These are phyloP conservation scores for Mellivora capensis DNA, from an alignment of 2,113 vertebrate genomes.

Conservation along the genomic window DNA sequence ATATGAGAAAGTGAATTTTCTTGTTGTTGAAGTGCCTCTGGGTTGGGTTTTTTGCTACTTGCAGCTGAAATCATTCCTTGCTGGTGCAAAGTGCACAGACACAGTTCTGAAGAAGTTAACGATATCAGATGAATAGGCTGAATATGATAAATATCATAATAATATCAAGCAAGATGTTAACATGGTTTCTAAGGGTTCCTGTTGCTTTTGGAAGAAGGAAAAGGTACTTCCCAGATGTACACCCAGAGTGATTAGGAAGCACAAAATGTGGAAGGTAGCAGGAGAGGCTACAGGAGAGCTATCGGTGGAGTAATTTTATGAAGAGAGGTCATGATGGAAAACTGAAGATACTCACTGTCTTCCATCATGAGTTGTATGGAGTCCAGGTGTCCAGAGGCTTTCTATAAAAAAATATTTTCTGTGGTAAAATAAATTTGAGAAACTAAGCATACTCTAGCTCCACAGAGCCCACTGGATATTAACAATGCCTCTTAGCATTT, in stretches of 20 bases:
- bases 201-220: background rate
- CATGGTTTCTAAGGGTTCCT: background rate
- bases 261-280: background rate
- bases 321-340: background rate
- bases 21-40: background rate
- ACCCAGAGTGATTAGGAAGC: background rate
- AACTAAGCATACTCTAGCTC: background rate
- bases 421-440: background rate
- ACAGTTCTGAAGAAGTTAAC: background rate
- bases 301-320: background rate
- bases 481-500: background rate
- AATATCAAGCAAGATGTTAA: background rate
- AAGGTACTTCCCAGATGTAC: background rate
- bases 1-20: background rate
- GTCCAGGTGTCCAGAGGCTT: too few species aligned
- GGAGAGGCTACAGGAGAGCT: background rate
- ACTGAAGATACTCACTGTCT: background rate
- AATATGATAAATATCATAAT: background rate
- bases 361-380: background rate
- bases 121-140: background rate
- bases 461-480: background rate
- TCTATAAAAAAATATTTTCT: background rate
- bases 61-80: background rate
- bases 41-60: background rate
- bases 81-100: background rate